These are phyloP conservation scores for Plestiodon gilberti DNA, from an alignment of 2,113 vertebrate genomes.

Conservation along the genomic window DNA sequence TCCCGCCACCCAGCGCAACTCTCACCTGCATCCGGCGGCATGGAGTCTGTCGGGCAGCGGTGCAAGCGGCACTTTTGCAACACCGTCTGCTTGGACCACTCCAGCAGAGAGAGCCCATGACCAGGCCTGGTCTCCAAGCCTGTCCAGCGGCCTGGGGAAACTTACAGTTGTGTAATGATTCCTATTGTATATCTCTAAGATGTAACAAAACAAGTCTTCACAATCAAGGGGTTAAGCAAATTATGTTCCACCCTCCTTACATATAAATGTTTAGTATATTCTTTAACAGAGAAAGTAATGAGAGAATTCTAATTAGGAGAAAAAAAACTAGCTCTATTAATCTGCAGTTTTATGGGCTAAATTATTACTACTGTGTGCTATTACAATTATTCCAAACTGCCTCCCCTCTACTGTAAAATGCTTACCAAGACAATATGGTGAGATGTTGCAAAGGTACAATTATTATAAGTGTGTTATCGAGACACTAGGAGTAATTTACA, in stretches of 20 bases:
- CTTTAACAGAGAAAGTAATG: not conserved
- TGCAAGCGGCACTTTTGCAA: too few relatives aligned
- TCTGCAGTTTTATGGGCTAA: constrained; percentile 16
- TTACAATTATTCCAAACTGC: constrained; percentile 5
- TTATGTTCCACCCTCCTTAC: not conserved
- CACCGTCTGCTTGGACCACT: too few relatives aligned
- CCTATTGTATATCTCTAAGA: not conserved
- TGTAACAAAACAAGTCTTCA: not conserved
- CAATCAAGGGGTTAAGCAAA: not conserved
- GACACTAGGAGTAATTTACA: constrained; percentile 18
- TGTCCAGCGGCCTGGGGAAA: too few relatives aligned
- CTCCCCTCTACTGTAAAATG: not conserved
- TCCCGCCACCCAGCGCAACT: too few relatives aligned
- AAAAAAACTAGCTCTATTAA: not conserved
- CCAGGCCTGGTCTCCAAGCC: too few relatives aligned
- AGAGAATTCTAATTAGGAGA: not conserved
- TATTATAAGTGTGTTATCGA: constrained; percentile 21
- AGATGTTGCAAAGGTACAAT: constrained; percentile 9
- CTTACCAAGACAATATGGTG: not conserved
- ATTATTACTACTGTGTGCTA: not conserved
- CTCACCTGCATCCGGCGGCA: too few relatives aligned
- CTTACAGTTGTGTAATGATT: not conserved
- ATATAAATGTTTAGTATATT: not conserved
- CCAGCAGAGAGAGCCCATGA: too few relatives aligned
- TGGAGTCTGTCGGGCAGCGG: too few relatives aligned